Evolutionary conservation across 2,797 vertebrate species (phyloP), one percentile per base, ranked within the genome.

Genomic region (Apogon hyalosoma): DNA sequence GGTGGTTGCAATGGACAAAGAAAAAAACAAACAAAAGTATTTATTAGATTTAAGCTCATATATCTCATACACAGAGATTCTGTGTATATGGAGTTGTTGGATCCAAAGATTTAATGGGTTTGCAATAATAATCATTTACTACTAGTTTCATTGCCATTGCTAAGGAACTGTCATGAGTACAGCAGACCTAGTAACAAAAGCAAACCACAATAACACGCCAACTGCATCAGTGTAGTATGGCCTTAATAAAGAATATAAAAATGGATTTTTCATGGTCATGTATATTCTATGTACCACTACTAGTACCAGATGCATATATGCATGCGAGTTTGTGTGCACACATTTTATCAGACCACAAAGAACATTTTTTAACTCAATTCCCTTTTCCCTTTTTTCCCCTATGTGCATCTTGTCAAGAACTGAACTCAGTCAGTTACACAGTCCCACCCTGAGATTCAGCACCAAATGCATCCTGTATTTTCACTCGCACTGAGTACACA

Each of bases 391-490:
- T 24, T 59, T 79, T 51, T 28, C 38, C 53, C 43, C 16, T 42
- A 45, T 40, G 31, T 65, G 48, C 42, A 58, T 53, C 45, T 66
- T 66, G 36, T 75, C 47, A 63, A 76, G 39, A 72, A 6, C 52
- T 83, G 38, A 77, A 68, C 54, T 64, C 38, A 0, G 13, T 59
- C 40, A 70, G 77, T 76, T 65, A 24, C 36, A 42, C 66, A 67
- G 57, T 69, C 76, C 60, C 69, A 66, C 55, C 61, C 70, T 62
- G 59, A 18, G 51, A 75, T 77, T 84, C 66, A 77, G 64, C 46
- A 76, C 62, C 46, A 54, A 84, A 83, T 72, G 36, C 57, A 73
- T 77, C 64, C 65, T 52, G 36, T 65, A 62, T 74, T 73, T 75
- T 78, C 75, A 72, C 53, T 73, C 60, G 50, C 51, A 51, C 51